Conservation (phyloP, 2,888 invertebrate genomes). For the Liopterus haemorrhoidalis region DNA sequence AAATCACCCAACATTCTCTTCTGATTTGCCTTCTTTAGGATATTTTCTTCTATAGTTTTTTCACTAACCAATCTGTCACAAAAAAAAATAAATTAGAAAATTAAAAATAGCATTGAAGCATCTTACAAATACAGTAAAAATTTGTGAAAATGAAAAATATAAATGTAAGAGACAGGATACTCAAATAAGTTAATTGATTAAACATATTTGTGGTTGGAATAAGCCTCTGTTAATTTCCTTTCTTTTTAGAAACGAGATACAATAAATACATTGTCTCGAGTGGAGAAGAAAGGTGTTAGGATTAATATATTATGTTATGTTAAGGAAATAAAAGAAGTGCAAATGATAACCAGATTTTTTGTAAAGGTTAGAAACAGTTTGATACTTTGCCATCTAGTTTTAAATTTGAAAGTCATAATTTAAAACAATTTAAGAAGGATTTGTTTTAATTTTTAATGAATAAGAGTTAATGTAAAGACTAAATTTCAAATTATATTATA, state of each 20-base stretch:
- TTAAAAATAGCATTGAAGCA: slow-evolving; percentile 3
- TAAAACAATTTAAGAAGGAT: slow-evolving; percentile 7
- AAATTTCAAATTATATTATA: too few species aligned
- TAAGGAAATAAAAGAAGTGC: too few species aligned
- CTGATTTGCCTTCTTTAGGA: slow-evolving; percentile 96
- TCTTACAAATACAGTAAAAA: slow-evolving; percentile 1
- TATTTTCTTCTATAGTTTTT: slow-evolving; percentile 98
- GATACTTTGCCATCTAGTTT: slow-evolving; percentile 25
- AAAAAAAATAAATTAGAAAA: slow-evolving; percentile 22
- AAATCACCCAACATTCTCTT: slow-evolving; percentile 92
- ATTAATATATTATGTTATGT: too few species aligned
- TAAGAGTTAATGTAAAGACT: too few species aligned
- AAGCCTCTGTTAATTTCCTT: neutral
- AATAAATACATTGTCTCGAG: neutral
- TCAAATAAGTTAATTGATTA: too few species aligned
- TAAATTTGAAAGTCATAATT: slow-evolving; percentile 1
- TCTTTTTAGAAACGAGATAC: neutral
- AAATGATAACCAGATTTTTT: too few species aligned
- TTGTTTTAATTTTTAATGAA: too few species aligned
- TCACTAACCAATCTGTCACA: slow-evolving; percentile 80
- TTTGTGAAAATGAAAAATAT: too few species aligned
- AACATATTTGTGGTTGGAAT: slow-evolving; percentile 3
- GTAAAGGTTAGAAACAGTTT: slow-evolving; percentile 4
- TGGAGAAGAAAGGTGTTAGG: slow-evolving; percentile 1
- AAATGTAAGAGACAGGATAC: slow-evolving; percentile 2